phyloP scores from a whole-genome alignment of 2,113 vertebrate genomes.

The Sapayoa aenigma region DNA sequence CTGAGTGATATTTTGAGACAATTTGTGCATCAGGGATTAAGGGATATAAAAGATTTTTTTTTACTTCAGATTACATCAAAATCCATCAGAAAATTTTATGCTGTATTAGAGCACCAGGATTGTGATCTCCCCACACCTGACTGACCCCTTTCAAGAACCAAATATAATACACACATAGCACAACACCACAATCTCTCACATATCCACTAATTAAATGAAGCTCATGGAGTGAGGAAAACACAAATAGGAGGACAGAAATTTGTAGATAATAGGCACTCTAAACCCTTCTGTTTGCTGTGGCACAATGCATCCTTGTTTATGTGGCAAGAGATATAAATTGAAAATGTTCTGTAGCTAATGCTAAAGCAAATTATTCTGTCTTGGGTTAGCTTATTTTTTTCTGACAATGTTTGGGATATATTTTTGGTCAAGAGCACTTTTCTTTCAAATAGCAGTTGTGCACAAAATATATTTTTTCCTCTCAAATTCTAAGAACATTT shows the following conservation, averaged over 20 bases:
- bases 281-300: not conserved
- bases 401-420: not conserved
- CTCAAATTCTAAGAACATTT: slow-evolving; percentile 21
- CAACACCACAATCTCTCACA: not conserved
- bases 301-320: not conserved
- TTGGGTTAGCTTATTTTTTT: not conserved
- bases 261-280: not conserved
- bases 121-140: not conserved
- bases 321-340: not conserved
- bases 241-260: not conserved
- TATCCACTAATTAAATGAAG: not conserved
- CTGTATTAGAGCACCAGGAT: not conserved
- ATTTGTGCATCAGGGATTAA: not conserved
- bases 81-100: not conserved
- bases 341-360: not conserved
- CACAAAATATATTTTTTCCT: not conserved
- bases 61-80: not conserved
- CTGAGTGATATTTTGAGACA: not conserved
- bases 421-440: not conserved
- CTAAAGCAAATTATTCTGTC: not conserved
- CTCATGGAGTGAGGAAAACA: not conserved
- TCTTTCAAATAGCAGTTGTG: not conserved
- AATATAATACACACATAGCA: not conserved
- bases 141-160: accelerated
- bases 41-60: not conserved